Base-by-base conservation (phyloP, 2,113 vertebrate genomes). In the Xiphophorus couchianus region DNA sequence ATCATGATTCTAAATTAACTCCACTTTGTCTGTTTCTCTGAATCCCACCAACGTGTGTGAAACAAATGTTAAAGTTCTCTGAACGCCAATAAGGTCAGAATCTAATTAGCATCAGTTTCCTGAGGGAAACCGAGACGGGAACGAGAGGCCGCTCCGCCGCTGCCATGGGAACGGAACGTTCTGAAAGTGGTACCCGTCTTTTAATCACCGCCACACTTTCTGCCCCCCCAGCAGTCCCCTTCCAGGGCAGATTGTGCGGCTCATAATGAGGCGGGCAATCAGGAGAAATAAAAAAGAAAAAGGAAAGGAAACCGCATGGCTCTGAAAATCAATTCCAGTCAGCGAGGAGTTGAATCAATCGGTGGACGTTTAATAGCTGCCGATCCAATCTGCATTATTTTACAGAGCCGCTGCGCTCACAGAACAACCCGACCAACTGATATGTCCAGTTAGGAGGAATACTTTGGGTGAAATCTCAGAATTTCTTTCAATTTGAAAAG, bases 221-320 rank as follows among this genome's bases (percentile, higher is more conserved):
- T 72, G 61, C 9, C 70, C 69, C 42, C n/a, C 69, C 67, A 35
- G 22, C 2, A 25, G 1, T 31, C 15, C 33, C 29, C 60, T 17
- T 62, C n/a, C 69, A 75, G 69, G 65, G 73, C 69, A 68, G 81
- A 86, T 66, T 83, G 77, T 76, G 73, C 27, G 70, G 76, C 70
- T 83, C 48, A 82, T 79, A 82, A 86, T 81, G 74, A 84, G 30
- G 63, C 71, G 66, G 83, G 79, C 80, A 79, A 89, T 86, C 82
- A 85, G 78, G 62, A 75, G 78, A 37, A 37, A 37, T 12, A 37
- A 37, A 66, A 81, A 33, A 84, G 74, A 62, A 78, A 79, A 67
- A 79, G 42, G 62, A 79, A 80, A 68, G 74, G 30, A 85, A 37
- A 75, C 33, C 70, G 30, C 73, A 71, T 17, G 30, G 70, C 72